Base-by-base conservation (phyloP, 1,140 invertebrate genomes). In the Leptinotarsa lineolata region DNA sequence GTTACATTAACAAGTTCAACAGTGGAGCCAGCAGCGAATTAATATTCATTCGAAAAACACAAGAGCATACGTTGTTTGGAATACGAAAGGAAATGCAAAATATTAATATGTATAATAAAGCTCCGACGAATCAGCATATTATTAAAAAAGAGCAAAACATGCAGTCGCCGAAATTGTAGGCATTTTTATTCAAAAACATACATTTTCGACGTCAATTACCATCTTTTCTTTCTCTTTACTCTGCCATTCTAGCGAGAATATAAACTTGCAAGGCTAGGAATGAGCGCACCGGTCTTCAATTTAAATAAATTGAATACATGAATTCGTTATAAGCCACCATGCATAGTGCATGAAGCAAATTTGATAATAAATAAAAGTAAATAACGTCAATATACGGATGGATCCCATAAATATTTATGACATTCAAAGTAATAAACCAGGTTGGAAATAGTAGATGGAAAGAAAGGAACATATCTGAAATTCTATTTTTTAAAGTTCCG, bases 241-340 rank as follows among this genome's bases (percentile, higher is more conserved):
- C 60, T 77, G 63, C 61, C 68, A 72, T 75, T 75, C 63, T 65
- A 22, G 63, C 39, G 63, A 30, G 39, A 30, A 65, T 39, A 65
- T 39, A 54, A 15, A 54, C 48, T 15, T 54, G 30, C 30, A 39
- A 39, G 15, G 48, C n/a, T 18, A 21, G 68, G 15, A 59, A 24
- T 22, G 18, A 15, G 66, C 8, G 60, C 74, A 68, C 65, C 78
- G 18, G 74, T 72, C 72, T 78, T 61, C 73, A 78, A 82, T 83
- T 83, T 83, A 83, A 81, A 83, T 83, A 83, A 83, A 83, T 83
- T 81, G 82, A 83, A 83, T 83, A 83, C 81, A 83, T 83, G 82
- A 83, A 83, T 83, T 79, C 78, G 75, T 82, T 81, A 83, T 83
- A 83, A 81, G 79, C 78, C 81, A 78, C 81, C 77, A 81, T 83